Base-by-base conservation (phyloP, 2,113 vertebrate genomes). In the Zosterops pallidus region DNA sequence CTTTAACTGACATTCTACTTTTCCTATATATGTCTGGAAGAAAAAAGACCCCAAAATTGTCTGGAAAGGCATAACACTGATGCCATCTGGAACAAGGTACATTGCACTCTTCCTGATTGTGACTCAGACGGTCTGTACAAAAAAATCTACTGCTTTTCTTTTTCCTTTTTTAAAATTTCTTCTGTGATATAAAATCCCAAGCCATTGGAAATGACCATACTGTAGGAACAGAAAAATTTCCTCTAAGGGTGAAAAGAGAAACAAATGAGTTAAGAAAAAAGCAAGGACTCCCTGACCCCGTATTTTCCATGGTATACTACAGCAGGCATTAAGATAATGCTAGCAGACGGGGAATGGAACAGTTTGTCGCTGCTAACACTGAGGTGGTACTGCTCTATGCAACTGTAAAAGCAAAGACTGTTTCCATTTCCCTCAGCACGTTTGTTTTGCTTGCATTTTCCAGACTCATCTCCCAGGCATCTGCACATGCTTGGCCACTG, bases 341-440 rank as follows among this genome's bases (percentile, higher is more conserved):
- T 69, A 78, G 35, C 83, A 95, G 80, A 92, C 86, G 89, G 75
- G 39, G 57, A 92, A 42, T 75, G 92, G 90, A 97, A 95, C 92
- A 78, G 17, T 75, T 93, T 79, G 65, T 70, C 85, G 72, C 64
- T 92, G 83, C 89, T 94, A 63, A 62, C 46, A 52, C 46, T 37
- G 71, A 91, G 65, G 59, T 87, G 76, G 39, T 92, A 67, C 20
- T 71, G 55, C 56, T 88, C 52, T 62, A 2, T 35, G 46, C 83
- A 95, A 81, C 46, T 74, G 71, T 42, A 56, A 83, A 89, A 91
- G 35, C 28, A 74, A 69, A 29, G 74, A 44, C 53, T 65, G 22
- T 87, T 96, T 89, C 74, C 53, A 92, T 95, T 95, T 83, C 78
- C 9, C 12, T 79, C 41, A 8, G 14, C 69, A 53, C 1, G 0